Conservation (phyloP, 2,797 vertebrate genomes). For the Garrulus glandarius region DNA sequence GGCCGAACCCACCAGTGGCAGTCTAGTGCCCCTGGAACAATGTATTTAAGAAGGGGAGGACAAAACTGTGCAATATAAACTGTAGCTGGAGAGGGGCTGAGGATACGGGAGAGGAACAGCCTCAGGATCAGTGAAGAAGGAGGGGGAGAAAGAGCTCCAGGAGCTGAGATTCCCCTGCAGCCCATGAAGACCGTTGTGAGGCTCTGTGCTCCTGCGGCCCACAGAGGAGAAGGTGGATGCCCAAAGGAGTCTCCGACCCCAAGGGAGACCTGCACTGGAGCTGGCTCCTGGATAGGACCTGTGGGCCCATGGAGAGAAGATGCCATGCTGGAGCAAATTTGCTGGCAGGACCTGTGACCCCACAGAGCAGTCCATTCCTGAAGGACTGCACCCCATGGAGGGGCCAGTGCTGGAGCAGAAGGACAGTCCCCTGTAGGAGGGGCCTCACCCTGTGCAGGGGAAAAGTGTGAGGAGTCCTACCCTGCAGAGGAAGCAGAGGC, state of each 20-base stretch:
- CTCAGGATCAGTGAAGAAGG: not conserved
- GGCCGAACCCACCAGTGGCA: not conserved
- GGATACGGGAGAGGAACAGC: not conserved
- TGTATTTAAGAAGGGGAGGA: not conserved
- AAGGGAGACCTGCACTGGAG: too few species aligned
- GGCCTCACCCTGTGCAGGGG: too few species aligned
- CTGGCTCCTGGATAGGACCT: not conserved
- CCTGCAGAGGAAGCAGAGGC: not conserved
- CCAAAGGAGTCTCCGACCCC: not conserved
- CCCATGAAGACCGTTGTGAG: accelerated
- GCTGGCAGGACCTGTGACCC: not conserved
- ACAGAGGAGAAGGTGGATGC: not conserved
- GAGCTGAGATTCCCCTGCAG: not conserved
- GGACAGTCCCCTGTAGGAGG: not conserved
- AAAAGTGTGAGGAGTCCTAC: not conserved
- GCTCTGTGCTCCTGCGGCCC: not conserved
- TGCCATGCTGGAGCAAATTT: not conserved
- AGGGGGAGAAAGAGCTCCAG: not conserved
- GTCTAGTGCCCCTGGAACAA: not conserved
- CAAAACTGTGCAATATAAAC: not conserved
- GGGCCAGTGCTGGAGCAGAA: not conserved
- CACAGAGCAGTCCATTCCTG: not conserved
- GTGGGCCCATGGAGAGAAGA: not conserved
- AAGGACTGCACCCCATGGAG: not conserved
- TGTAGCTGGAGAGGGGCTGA: not conserved